Conservation (phyloP, 2,797 vertebrate genomes). For the Poecilia picta region DNA sequence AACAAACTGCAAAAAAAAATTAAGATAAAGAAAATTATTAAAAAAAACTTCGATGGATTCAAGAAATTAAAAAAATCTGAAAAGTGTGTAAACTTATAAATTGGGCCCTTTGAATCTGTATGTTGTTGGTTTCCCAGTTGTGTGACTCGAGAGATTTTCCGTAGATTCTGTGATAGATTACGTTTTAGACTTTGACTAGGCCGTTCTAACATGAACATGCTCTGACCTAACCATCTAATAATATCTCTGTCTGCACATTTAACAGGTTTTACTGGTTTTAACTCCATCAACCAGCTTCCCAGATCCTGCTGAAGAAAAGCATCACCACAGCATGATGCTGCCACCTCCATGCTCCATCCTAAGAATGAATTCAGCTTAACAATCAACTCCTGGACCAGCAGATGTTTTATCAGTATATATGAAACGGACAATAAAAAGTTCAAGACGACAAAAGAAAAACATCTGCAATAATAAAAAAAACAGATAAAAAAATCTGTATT, state of each 20-base stretch:
- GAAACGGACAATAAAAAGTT: background rate
- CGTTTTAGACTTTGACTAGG: background rate
- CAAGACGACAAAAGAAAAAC: background rate
- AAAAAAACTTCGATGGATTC: background rate
- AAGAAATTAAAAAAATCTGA: background rate
- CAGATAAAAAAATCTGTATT: background rate
- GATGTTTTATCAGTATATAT: background rate
- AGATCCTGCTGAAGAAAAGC: background rate
- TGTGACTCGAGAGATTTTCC: background rate
- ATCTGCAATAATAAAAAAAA: background rate
- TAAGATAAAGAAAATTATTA: background rate
- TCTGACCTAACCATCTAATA: background rate
- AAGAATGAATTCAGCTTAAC: background rate
- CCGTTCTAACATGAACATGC: background rate
- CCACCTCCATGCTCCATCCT: background rate
- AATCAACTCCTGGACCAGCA: background rate
- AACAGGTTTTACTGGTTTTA: background rate
- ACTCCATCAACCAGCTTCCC: background rate
- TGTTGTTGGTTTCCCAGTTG: background rate
- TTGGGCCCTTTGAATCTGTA: background rate
- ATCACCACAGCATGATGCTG: background rate
- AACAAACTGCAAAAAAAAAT: background rate
- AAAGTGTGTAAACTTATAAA: background rate
- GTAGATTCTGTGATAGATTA: background rate
- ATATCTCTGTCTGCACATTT: background rate